Percentiles rank a stretch among this genome's conserved stretches.
Conservation (phyloP, 2,113 vertebrate species). For the western clawed frog (Xenopus tropicalis) region DNA sequence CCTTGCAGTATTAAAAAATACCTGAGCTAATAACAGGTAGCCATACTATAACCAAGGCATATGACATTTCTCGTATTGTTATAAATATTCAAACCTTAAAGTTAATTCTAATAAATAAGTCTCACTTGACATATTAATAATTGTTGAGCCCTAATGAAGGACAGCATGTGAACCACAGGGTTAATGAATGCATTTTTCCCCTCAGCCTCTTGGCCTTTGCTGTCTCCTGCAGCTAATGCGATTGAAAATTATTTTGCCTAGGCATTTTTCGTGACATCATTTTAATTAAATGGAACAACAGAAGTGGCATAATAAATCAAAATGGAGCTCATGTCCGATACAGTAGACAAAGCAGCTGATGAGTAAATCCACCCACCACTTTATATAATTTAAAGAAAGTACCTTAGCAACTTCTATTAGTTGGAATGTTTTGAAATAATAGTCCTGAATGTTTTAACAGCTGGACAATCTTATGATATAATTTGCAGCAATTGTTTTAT, state of each 20-base stretch:
- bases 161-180: conserved; percentile 35
- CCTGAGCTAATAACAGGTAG: too few species aligned
- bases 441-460: not conserved
- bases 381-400: conserved; percentile 36
- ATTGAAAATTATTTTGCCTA: conserved; percentile 53
- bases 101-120: conserved; percentile 7
- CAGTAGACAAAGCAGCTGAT: conserved; percentile 57
- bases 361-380: conserved; percentile 53
- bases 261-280: conserved; percentile 56
- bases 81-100: too few species aligned
- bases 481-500: conserved; percentile 21
- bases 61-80: not conserved
- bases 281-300: conserved; percentile 63
- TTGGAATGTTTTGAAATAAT: not conserved
- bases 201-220: conserved; percentile 46
- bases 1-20: too few species aligned
- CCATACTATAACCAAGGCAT: not conserved
- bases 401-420: conserved; percentile 44
- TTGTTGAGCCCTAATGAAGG: conserved; percentile 34
- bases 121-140: conserved; percentile 43
- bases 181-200: conserved; percentile 46
- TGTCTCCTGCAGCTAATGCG: conserved; percentile 43
- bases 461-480: conserved; percentile 20
- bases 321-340: conserved; percentile 51
- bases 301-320: conserved; percentile 58